Conservation (phyloP, 1,140 invertebrate genomes). For the Hypothenemus hampei region DNA sequence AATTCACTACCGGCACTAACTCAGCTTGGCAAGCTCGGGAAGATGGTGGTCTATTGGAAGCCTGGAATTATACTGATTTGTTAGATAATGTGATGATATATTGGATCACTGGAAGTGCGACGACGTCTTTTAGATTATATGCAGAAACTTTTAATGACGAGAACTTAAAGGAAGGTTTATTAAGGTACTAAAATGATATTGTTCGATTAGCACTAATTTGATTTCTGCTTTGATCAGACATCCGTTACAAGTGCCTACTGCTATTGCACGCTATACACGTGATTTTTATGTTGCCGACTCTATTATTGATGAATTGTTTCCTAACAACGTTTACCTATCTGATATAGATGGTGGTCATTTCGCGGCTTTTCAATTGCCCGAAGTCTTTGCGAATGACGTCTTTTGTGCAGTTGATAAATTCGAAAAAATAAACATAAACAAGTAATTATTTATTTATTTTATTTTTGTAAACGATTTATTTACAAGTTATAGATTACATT, state of each 20-base stretch:
- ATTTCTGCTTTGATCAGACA: slow-evolving; percentile 49
- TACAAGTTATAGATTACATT: too few relatives aligned
- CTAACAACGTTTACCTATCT: slow-evolving; percentile 60
- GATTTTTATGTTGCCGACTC: slow-evolving; percentile 61
- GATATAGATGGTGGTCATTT: slow-evolving; percentile 78
- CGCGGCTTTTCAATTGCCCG: slow-evolving; percentile 73
- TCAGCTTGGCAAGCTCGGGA: slow-evolving; percentile 47
- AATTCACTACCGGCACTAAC: slow-evolving; percentile 75
- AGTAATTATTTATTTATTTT: too few relatives aligned
- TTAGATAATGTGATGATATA: slow-evolving; percentile 89
- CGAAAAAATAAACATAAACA: too few relatives aligned
- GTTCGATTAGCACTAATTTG: too few relatives aligned
- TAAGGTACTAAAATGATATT: too few relatives aligned
- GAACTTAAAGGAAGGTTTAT: background rate
- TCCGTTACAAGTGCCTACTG: slow-evolving; percentile 58
- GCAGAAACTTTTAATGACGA: slow-evolving; percentile 55
- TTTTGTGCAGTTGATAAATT: slow-evolving; percentile 32
- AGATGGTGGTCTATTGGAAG: slow-evolving; percentile 61
- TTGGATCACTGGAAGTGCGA: slow-evolving; percentile 72
- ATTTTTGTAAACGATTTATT: too few relatives aligned
- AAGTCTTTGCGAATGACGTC: slow-evolving; percentile 62
- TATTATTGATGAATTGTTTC: slow-evolving; percentile 55
- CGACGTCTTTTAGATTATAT: slow-evolving; percentile 72
- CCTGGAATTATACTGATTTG: slow-evolving; percentile 66
- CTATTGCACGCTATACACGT: slow-evolving; percentile 58